Evolutionary conservation across 1,140 invertebrate species (phyloP).

Genomic region (Monomorium pharaonis): DNA sequence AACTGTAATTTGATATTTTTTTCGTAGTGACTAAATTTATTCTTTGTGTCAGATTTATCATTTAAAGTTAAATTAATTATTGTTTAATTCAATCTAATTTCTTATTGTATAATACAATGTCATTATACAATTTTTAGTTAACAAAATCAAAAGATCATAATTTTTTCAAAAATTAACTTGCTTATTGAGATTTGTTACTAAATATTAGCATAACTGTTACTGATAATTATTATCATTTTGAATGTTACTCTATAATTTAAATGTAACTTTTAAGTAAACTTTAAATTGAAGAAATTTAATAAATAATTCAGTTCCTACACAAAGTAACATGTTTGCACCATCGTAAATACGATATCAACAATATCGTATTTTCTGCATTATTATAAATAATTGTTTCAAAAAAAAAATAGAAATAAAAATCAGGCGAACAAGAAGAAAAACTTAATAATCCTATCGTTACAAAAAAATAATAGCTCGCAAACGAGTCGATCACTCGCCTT

Average conservation of each 20-base stretch:
- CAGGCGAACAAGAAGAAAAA: not conserved
- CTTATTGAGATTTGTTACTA: not conserved
- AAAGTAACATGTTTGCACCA: not conserved
- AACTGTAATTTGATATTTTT: not conserved
- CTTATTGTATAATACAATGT: not conserved
- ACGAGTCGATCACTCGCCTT: not conserved
- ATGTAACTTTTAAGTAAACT: not conserved
- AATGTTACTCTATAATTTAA: not conserved
- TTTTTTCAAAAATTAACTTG: not conserved
- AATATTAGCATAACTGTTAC: not conserved
- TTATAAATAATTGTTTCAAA: not conserved
- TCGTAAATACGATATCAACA: not conserved
- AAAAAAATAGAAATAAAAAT: slow-evolving; percentile 8
- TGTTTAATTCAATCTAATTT: not conserved
- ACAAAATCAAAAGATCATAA: not conserved
- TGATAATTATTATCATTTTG: not conserved
- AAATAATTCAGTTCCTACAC: not conserved
- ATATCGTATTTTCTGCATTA: not conserved
- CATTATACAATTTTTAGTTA: not conserved
- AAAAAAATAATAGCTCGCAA: slow-evolving; percentile 29
- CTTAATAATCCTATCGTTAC: slow-evolving; percentile 32
- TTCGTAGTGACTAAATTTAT: not conserved
- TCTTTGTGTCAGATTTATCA: too few species aligned
- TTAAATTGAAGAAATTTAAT: not conserved
- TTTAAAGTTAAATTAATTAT: too few species aligned